These are phyloP conservation scores for Pollimyrus isidori DNA, from an alignment of 2,113 vertebrate genomes.

Conservation along the genomic window DNA sequence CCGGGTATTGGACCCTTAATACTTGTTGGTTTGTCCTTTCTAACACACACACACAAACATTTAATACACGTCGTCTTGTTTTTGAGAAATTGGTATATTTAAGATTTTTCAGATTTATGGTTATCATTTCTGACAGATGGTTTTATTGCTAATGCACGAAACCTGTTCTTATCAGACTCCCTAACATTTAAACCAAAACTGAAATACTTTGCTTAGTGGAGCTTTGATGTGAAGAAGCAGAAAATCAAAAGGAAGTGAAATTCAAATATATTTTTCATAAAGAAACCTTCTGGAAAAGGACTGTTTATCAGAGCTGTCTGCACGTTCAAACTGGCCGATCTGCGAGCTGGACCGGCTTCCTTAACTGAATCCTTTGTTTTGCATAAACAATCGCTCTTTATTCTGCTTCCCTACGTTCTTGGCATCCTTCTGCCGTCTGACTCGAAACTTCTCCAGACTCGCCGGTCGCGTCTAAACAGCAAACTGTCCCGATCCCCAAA, in stretches of 20 bases:
- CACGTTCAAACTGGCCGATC: conserved; percentile 61
- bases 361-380: conserved; percentile 63
- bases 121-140: background rate
- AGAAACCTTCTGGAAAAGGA: background rate
- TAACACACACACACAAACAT: background rate
- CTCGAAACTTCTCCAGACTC: conserved; percentile 52
- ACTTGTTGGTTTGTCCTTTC: background rate
- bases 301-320: conserved; percentile 32
- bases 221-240: background rate
- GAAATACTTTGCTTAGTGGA: background rate
- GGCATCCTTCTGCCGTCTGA: conserved; percentile 56
- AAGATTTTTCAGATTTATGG: background rate
- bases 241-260: background rate
- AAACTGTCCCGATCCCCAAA: conserved; percentile 48
- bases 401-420: conserved; percentile 49
- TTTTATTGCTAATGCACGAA: background rate
- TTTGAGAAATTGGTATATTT: background rate
- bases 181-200: background rate
- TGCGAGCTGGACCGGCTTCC: conserved; percentile 49
- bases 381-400: conserved; percentile 58
- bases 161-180: background rate
- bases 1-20: background rate
- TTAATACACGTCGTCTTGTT: background rate
- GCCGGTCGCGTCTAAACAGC: conserved; percentile 49
- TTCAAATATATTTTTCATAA: background rate